Conservation (phyloP, 2,797 vertebrate species). For the Hafferia zeledoni region DNA sequence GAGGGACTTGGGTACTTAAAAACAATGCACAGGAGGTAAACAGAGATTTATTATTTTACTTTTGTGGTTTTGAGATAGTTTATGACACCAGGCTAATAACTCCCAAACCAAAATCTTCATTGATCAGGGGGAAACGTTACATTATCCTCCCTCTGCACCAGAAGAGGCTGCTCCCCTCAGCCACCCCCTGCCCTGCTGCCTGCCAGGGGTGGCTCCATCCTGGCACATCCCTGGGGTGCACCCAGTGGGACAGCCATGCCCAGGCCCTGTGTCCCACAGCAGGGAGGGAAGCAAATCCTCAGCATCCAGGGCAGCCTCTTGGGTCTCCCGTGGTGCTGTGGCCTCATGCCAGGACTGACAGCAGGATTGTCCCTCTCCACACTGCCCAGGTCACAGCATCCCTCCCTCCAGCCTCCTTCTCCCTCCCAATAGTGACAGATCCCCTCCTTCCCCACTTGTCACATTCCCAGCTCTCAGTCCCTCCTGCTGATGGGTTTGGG, state of each 20-base stretch:
- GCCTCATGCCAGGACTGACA: fast-evolving
- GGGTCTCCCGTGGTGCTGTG: fast-evolving
- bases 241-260: fast-evolving
- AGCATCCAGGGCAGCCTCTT: background rate
- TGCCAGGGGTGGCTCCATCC: background rate
- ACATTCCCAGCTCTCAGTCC: background rate
- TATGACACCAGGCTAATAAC: constrained; percentile 69
- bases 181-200: background rate
- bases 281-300: background rate
- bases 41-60: constrained; percentile 63
- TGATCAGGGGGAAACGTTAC: constrained; percentile 38
- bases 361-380: background rate
- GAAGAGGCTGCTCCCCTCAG: background rate
- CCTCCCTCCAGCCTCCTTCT: background rate
- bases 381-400: background rate
- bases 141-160: background rate
- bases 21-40: constrained; percentile 21
- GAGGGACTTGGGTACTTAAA: background rate
- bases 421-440: background rate
- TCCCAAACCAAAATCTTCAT: constrained; percentile 62
- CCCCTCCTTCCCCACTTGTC: background rate
- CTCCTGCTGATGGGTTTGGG: background rate
- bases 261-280: background rate
- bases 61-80: constrained; percentile 66
- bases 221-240: background rate